phyloP scores from a whole-genome alignment of 2,797 vertebrate species.

The Helarctos malayanus region DNA sequence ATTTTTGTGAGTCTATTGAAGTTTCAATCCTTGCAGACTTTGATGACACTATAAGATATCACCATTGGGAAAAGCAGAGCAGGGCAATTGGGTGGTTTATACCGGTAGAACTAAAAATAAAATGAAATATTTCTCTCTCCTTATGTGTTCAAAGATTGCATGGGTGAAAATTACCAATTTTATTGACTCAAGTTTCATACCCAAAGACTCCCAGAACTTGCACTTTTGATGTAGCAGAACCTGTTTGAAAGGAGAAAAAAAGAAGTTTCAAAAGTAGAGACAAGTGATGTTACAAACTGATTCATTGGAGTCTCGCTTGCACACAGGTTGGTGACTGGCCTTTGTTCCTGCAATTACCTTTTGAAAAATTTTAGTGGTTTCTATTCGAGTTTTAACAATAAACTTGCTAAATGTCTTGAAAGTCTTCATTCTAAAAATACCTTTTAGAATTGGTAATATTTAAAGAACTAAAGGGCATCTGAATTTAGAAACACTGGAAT shows the following conservation, averaged over 20 bases:
- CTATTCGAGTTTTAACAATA: not conserved
- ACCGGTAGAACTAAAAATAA: conserved; percentile 51
- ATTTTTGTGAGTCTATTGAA: conserved; percentile 36
- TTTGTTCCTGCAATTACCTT: not conserved
- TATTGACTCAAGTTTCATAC: conserved; percentile 21
- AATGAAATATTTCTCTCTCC: not conserved
- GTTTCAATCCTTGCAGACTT: not conserved
- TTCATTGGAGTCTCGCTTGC: not conserved
- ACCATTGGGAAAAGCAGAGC: conserved; percentile 8
- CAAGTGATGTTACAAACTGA: not conserved
- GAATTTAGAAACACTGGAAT: not conserved
- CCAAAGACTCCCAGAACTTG: not conserved
- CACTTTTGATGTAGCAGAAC: not conserved
- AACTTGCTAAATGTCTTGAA: not conserved
- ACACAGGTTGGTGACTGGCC: not conserved
- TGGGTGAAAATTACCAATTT: conserved; percentile 48
- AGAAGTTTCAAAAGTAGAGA: not conserved
- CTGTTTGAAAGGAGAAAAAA: not conserved
- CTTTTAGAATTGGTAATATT: not conserved
- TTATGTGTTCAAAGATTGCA: not conserved
- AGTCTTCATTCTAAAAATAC: not conserved
- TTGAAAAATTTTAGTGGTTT: not conserved
- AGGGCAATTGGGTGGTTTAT: not conserved
- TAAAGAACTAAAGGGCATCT: not conserved
- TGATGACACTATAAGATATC: not conserved